Evolutionary conservation across 2,888 invertebrate species (phyloP), one percentile per base, ranked within the genome.

Genomic region (Chloroclysta siterata): DNA sequence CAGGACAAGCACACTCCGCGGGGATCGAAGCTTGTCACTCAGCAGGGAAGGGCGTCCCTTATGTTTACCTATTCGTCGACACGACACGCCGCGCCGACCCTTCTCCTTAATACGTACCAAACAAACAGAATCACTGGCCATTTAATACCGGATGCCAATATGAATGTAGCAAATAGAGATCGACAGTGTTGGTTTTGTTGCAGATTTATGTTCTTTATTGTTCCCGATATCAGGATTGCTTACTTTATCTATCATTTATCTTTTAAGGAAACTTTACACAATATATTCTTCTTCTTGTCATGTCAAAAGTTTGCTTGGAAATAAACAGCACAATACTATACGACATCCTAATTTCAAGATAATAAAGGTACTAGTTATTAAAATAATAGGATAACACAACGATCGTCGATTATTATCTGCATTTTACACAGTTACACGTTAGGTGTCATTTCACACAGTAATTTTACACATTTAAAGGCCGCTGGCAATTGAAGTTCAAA

Each of bases 11-110:
- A 69, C 70, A 72, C 76, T 73, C 81, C 76, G 79, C 79, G 72
- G 80, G 84, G 80, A 79, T 80, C 82, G 78, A 76, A 75, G 79
- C 82, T 77, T 81, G 79, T 81, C 78, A 78, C 78, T 76, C 79
- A 72, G 70, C 79, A 72, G 80, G 80, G 79, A 75, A 81, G 72
- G 69, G 73, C 75, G 76, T 78, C 81, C 80, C 83, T 76, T 70
- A 71, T 81, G 79, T 82, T 84, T 83, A 82, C 80, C 79, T 82
- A 76, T 76, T 75, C 77, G 72, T 64, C 72, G 79, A 77, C 79
- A 80, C 82, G 78, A n/a, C 83, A 80, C 72, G 79, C 76, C 79
- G 79, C 82, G 76, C 33, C 81, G 81, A 82, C 75, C 76, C 76
- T 81, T 71, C 71, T 73, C 78, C 77, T 74, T 71, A 72, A 75